phyloP scores from a whole-genome alignment of 2,888 invertebrate genomes.

The Peribatodes rhomboidaria region DNA sequence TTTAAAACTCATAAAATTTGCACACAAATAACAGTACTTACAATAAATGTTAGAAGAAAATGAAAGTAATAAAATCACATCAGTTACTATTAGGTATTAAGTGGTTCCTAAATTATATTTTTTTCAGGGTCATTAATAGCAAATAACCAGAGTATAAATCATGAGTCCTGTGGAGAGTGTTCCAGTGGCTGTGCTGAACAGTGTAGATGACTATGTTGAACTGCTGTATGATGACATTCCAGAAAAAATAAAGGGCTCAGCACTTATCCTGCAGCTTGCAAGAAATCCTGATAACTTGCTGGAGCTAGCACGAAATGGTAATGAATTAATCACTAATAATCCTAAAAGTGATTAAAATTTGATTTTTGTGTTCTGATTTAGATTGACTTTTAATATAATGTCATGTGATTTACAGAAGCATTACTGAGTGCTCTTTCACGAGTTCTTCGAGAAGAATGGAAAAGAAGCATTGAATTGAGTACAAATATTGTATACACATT shows the following conservation, averaged over 20 bases:
- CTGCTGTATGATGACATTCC: constrained; percentile 97
- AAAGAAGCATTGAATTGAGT: constrained; percentile 97
- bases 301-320: constrained; percentile 97
- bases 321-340: constrained; percentile 16
- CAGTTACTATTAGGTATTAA: too few species aligned
- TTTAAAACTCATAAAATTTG: too few species aligned
- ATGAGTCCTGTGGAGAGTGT: constrained; percentile 87
- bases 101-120: background rate
- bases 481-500: constrained; percentile 99
- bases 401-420: constrained; percentile 89
- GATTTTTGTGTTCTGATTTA: background rate
- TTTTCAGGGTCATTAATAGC: constrained; percentile 7
- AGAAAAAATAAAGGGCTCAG: constrained; percentile 97
- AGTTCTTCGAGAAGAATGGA: constrained; percentile 99
- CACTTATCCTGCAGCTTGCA: constrained; percentile 95
- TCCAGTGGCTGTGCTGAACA: constrained; percentile 89
- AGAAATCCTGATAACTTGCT: constrained; percentile 97
- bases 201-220: constrained; percentile 97
- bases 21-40: too few species aligned
- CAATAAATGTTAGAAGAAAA: too few species aligned
- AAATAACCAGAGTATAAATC: constrained; percentile 14
- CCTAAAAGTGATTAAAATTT: background rate
- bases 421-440: constrained; percentile 97
- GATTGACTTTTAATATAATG: background rate
- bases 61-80: too few species aligned